Base-by-base conservation (phyloP, 2,888 invertebrate species). In the Drosophila mulleri region DNA sequence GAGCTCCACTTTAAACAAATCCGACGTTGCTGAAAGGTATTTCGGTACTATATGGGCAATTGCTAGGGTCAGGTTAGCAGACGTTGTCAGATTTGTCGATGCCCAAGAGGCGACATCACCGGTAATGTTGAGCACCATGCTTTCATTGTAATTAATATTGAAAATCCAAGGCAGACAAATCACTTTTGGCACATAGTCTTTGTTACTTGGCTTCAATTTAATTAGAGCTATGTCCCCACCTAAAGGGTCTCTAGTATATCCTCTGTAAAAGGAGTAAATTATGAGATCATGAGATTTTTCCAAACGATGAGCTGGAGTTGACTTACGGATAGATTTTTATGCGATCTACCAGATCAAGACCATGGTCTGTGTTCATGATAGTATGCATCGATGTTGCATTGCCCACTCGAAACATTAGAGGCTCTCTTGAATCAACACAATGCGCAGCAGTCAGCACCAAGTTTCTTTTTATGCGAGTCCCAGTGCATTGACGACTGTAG, bases 391-490 rank as follows among this genome's bases (percentile, higher is more conserved):
- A 44, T 0, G 1, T 2, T 26, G 37, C 1, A 1, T 11, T 14
- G 1, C 61, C 61, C 14, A 67, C 18, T 2, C 69, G 48, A 1
- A 67, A n/a, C 14, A 59, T 14, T 2, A 59, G 44, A 1, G 61
- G 14, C 7, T 2, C 0, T 9, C 20, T 11, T 0, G 29, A 9
- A 9, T 35, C 1, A 39, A 78, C 44, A n/a, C 81, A 78, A 62
- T 80, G 81, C 5, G 72, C 73, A 1, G 77, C 68, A n/a, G 81
- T 78, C 18, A 77, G 11, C 3, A 69, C 69, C 0, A 67, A 9
- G 16, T 72, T 62, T 5, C 26, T 29, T 2, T 26, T 50, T 8
- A 72, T 42, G 8, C 72, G 35, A 7, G 37, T 14, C 2, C 81
- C 81, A 14, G 2, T 20, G 52, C 77, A 78, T n/a, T 1, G 1